phyloP scores from a whole-genome alignment of 2,888 invertebrate genomes.

The Nomada ferruginata region DNA sequence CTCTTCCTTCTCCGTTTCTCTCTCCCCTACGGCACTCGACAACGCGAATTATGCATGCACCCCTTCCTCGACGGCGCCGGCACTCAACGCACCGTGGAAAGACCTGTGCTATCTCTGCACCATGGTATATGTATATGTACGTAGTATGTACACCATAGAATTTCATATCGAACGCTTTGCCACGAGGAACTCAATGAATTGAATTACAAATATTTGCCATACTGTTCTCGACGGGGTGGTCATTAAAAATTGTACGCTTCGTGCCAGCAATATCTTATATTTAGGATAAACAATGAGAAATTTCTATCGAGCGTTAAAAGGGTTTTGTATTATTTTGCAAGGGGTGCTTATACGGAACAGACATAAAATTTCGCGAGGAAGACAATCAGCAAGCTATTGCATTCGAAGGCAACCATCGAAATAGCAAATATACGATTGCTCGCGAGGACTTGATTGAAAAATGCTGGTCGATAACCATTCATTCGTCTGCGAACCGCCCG shows the following conservation, averaged over 20 bases:
- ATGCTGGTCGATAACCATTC: conserved; percentile 32
- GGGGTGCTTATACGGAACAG: background rate
- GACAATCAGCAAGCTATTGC: conserved; percentile 10
- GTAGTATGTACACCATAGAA: background rate
- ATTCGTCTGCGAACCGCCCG: conserved; percentile 21
- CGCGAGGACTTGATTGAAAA: conserved; percentile 45
- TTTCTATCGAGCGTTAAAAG: background rate
- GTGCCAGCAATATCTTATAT: too few relatives aligned
- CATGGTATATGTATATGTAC: background rate
- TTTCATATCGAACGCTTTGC: conserved; percentile 11
- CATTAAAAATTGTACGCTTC: too few relatives aligned
- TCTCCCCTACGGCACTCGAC: conserved; percentile 33
- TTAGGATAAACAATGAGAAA: too few relatives aligned
- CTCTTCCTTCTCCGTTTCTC: background rate
- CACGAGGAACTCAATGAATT: background rate
- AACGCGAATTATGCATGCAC: conserved; percentile 58
- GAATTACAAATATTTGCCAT: too few relatives aligned
- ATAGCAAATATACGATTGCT: conserved; percentile 36
- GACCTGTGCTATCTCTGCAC: conserved; percentile 1
- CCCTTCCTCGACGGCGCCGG: conserved; percentile 14
- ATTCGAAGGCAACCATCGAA: conserved; percentile 22
- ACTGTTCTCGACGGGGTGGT: too few relatives aligned
- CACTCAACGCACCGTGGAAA: conserved; percentile 32
- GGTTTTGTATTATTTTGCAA: background rate
- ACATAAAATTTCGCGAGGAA: background rate